Percentiles rank a stretch among this genome's conserved stretches.
Conservation (phyloP, 2,113 vertebrate species). For the Platichthys stellatus region DNA sequence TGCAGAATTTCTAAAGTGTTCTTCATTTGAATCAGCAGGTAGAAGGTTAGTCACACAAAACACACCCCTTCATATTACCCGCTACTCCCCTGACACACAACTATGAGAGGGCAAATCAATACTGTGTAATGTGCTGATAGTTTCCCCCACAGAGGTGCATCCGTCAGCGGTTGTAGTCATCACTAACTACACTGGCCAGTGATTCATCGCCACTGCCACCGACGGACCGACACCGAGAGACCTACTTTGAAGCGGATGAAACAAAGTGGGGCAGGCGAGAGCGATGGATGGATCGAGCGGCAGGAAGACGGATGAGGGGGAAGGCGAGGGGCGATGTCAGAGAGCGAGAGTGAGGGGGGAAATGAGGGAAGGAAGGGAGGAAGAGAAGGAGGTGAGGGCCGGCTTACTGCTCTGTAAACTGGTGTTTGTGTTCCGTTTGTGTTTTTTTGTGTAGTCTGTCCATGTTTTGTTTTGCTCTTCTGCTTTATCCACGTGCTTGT, state of each 20-base stretch:
- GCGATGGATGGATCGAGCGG: slow-evolving; percentile 26
- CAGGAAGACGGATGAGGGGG: slow-evolving; percentile 45
- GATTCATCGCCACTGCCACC: slow-evolving; percentile 62
- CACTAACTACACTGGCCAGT: slow-evolving; percentile 58
- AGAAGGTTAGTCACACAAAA: slow-evolving; percentile 3
- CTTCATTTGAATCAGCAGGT: not conserved
- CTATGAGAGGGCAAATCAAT: slow-evolving; percentile 62
- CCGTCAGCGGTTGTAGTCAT: slow-evolving; percentile 63
- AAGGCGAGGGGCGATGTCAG: slow-evolving; percentile 11
- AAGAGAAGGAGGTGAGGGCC: not conserved
- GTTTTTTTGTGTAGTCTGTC: too few relatives aligned
- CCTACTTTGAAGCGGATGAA: slow-evolving; percentile 24
- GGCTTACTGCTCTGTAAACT: not conserved
- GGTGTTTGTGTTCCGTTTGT: too few relatives aligned
- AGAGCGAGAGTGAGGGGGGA: not conserved
- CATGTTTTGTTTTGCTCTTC: too few relatives aligned
- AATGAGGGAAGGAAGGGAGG: not conserved
- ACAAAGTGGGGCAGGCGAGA: slow-evolving; percentile 3
- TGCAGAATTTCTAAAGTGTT: too few relatives aligned
- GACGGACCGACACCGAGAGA: slow-evolving; percentile 58
- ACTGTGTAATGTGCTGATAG: slow-evolving; percentile 61
- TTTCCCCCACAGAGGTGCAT: slow-evolving; percentile 60
- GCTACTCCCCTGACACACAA: slow-evolving; percentile 38
- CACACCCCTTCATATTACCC: slow-evolving; percentile 21
- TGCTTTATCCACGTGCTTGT: too few relatives aligned